phyloP scores from a whole-genome alignment of 2,113 vertebrate species.

The Muntiacus reevesi region DNA sequence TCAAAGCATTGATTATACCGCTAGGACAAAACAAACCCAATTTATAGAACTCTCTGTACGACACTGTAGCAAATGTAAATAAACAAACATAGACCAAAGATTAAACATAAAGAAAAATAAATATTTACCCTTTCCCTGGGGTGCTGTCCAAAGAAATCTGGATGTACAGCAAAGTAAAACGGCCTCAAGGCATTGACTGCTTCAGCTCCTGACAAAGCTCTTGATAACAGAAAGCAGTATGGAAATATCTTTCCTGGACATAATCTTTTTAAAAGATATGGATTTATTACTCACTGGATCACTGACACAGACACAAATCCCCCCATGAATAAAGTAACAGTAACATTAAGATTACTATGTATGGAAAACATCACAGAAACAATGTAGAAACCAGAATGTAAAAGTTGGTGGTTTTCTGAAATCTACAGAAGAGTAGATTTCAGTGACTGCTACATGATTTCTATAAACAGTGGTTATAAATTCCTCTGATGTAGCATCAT shows the following conservation, averaged over 20 bases:
- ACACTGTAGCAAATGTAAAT: neutral
- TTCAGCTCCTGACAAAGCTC: conserved; percentile 91
- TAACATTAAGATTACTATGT: neutral
- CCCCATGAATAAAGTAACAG: neutral
- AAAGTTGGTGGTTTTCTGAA: neutral
- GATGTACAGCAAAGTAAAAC: conserved; percentile 98
- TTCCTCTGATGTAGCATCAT: neutral
- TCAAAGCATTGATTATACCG: neutral
- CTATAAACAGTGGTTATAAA: neutral
- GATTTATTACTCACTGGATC: neutral
- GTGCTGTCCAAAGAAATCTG: conserved; percentile 97
- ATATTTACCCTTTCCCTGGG: conserved; percentile 92
- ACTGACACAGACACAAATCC: neutral
- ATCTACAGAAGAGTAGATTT: neutral
- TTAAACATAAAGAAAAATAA: neutral
- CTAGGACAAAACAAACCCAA: neutral
- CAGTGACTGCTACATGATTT: neutral
- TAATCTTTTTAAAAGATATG: conserved; percentile 73
- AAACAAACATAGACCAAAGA: neutral
- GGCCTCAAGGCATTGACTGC: conserved; percentile 94
- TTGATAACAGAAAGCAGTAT: conserved; percentile 77
- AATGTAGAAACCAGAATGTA: neutral
- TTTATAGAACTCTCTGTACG: neutral
- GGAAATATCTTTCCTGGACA: conserved; percentile 73
- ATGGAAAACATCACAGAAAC: neutral